These are phyloP conservation scores for Drosophila falleni DNA, from an alignment of 2,888 invertebrate species.

Conservation along the genomic window DNA sequence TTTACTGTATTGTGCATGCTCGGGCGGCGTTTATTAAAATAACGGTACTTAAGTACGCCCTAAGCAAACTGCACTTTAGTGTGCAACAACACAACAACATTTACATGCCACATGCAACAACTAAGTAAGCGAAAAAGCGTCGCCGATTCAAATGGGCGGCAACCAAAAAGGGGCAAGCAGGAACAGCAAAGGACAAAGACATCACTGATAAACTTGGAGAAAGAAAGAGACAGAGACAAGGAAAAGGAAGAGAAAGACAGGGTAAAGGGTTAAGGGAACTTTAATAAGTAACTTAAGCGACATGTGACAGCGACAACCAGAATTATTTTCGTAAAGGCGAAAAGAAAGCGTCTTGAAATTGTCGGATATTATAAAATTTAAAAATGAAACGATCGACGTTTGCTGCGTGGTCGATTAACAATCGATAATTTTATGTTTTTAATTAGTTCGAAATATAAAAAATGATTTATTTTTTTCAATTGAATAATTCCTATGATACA, in stretches of 20 bases:
- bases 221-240: conserved; percentile 12
- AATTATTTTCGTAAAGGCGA: conserved; percentile 6
- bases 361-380: conserved; percentile 4
- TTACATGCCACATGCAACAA: conserved; percentile 37
- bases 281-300: conserved; percentile 57
- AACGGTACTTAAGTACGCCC: conserved; percentile 81
- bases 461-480: too few relatives aligned
- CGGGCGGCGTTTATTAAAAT: conserved; percentile 79
- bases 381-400: background rate
- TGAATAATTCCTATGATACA: too few relatives aligned
- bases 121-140: conserved; percentile 18
- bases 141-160: conserved; percentile 49
- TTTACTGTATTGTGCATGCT: conserved; percentile 54
- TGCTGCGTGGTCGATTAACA: background rate
- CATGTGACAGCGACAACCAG: conserved; percentile 38
- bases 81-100: conserved; percentile 34
- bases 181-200: conserved; percentile 8
- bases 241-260: conserved; percentile 5
- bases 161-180: conserved; percentile 40
- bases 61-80: conserved; percentile 72
- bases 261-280: conserved; percentile 10
- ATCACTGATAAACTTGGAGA: background rate
- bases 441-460: background rate
- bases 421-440: background rate
- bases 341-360: conserved; percentile 36